Percentiles rank a stretch among this genome's conserved stretches.
Evolutionary conservation across 2,797 vertebrate species (phyloP).

Genomic region (Myiotriccus ornatus): DNA sequence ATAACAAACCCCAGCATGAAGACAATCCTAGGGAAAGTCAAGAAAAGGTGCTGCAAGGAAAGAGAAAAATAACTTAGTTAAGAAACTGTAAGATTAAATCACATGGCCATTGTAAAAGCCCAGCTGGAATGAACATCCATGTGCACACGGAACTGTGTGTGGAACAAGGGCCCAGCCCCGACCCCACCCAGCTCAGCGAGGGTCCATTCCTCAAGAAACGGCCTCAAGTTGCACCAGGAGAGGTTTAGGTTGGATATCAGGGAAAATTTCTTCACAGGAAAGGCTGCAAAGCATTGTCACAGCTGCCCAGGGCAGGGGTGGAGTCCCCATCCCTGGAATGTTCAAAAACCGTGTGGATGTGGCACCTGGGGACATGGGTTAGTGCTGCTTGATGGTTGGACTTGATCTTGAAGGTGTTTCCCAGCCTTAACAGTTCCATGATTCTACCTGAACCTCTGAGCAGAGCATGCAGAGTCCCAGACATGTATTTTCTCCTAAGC

Average conservation of each 20-base stretch:
- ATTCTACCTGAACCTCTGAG: background rate
- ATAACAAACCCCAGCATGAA: conserved; percentile 93
- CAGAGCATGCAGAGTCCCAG: background rate
- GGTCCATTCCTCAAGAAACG: background rate
- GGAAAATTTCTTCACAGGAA: background rate
- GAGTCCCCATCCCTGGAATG: background rate
- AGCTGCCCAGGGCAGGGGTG: background rate
- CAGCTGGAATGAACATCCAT: background rate
- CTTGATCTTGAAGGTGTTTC: background rate
- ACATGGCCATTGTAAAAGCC: rapidly evolving
- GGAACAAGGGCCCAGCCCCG: background rate
- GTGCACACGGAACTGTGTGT: rapidly evolving
- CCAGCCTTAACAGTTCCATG: background rate
- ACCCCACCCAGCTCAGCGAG: background rate
- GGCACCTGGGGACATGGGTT: background rate
- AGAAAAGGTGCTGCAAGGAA: conserved; percentile 86
- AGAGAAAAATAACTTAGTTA: background rate
- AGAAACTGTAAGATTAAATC: background rate
- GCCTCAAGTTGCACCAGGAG: background rate
- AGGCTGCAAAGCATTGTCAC: background rate
- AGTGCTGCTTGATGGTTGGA: background rate
- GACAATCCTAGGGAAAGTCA: conserved; percentile 91
- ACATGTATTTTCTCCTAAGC: background rate
- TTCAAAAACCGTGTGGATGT: background rate
- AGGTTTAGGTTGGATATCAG: background rate